Conservation (phyloP, 2,797 vertebrate genomes). For the Onychomys torridus region DNA sequence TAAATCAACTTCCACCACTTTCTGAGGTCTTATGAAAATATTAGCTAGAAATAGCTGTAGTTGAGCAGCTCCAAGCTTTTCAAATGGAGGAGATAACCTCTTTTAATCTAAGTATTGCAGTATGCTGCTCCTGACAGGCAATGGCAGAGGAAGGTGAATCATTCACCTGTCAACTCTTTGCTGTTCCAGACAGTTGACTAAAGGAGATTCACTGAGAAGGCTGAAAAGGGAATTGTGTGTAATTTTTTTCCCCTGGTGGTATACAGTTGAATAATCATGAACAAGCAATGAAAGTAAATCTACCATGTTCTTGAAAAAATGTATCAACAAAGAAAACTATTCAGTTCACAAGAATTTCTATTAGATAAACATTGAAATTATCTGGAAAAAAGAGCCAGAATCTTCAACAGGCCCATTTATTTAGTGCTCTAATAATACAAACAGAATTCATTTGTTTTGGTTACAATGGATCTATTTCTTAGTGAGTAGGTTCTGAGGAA, state of each 20-base stretch:
- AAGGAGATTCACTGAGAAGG: not conserved
- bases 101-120: not conserved
- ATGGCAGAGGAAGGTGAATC: not conserved
- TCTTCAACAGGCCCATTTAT: not conserved
- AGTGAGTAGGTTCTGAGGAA: not conserved
- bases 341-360: not conserved
- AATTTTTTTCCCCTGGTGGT: not conserved
- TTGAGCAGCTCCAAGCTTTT: not conserved
- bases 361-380: constrained; percentile 6
- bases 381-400: not conserved
- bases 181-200: not conserved
- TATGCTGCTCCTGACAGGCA: not conserved
- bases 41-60: not conserved
- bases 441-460: not conserved
- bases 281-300: not conserved
- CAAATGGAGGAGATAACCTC: not conserved
- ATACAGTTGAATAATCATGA: not conserved
- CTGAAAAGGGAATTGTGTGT: not conserved
- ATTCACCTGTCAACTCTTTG: not conserved
- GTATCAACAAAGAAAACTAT: not conserved
- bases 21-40: not conserved
- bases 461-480: constrained; percentile 10
- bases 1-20: not conserved
- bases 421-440: not conserved
- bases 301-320: not conserved